These are phyloP conservation scores for Drosophila setosimentum DNA, from an alignment of 2,888 invertebrate genomes.

Conservation along the genomic window DNA sequence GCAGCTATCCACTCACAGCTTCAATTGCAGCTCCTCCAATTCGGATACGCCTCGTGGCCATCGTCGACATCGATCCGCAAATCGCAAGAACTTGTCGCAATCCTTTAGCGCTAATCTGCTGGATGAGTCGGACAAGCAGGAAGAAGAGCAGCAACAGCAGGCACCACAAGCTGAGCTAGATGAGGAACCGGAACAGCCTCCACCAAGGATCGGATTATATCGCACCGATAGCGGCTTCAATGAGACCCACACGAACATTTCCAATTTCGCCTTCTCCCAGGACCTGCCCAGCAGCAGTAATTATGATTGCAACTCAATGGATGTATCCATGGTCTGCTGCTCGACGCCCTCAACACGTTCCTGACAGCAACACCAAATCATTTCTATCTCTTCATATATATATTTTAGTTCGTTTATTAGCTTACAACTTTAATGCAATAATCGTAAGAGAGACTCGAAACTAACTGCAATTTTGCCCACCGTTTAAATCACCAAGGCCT, in stretches of 20 bases:
- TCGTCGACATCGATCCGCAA: constrained; percentile 80
- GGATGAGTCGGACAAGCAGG: constrained; percentile 58
- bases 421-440: constrained; percentile 44
- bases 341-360: constrained; percentile 73
- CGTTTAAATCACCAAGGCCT: constrained; percentile 40
- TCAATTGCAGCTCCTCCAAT: constrained; percentile 78
- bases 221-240: constrained; percentile 85
- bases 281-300: constrained; percentile 46
- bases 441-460: constrained; percentile 16
- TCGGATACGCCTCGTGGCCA: constrained; percentile 82
- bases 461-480: constrained; percentile 51
- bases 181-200: constrained; percentile 1
- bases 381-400: neutral
- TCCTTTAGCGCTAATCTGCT: constrained; percentile 81
- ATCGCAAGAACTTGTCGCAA: constrained; percentile 84
- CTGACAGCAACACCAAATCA: constrained; percentile 35
- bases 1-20: constrained; percentile 76
- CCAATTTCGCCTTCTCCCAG: constrained; percentile 62
- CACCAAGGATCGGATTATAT: constrained; percentile 60
- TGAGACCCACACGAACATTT: constrained; percentile 72
- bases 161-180: neutral
- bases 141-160: neutral
- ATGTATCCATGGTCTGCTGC: constrained; percentile 72
- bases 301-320: constrained; percentile 38
- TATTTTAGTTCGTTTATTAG: constrained; percentile 11